phyloP scores from a whole-genome alignment of 2,797 vertebrate genomes.

The Poliocrania exsul region DNA sequence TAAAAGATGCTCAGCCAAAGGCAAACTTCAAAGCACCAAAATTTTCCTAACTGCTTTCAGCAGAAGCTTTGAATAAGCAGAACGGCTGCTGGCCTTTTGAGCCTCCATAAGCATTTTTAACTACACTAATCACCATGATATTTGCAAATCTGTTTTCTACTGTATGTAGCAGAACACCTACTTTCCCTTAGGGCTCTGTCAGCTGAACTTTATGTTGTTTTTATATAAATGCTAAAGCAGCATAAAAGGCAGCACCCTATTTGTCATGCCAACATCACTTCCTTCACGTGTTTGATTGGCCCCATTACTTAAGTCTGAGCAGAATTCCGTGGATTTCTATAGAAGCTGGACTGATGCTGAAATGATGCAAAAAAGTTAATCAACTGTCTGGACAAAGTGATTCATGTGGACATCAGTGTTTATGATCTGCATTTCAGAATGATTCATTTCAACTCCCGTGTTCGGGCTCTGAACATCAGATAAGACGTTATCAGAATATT shows the following conservation, averaged over 20 bases:
- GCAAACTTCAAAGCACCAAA: constrained; percentile 39
- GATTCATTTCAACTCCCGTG: not conserved
- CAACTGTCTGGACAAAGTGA: not conserved
- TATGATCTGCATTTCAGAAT: not conserved
- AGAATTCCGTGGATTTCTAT: not conserved
- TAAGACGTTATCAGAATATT: not conserved
- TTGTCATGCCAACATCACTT: not conserved
- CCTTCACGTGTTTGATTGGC: not conserved
- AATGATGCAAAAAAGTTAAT: not conserved
- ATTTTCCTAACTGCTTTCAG: not conserved
- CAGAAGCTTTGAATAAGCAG: constrained; percentile 15
- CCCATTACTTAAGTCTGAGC: not conserved
- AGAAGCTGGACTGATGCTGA: not conserved
- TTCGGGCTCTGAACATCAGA: not conserved
- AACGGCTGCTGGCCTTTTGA: not conserved
- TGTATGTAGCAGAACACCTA: not conserved
- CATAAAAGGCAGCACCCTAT: not conserved
- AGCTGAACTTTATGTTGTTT: not conserved
- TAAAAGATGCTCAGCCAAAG: not conserved
- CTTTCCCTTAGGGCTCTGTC: not conserved
- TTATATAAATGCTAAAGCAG: not conserved
- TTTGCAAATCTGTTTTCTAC: constrained; percentile 30
- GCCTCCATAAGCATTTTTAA: not conserved
- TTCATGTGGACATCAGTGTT: not conserved
- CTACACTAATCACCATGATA: not conserved